Conservation (phyloP, 2,113 vertebrate species). For the Catharus fuscescens region DNA sequence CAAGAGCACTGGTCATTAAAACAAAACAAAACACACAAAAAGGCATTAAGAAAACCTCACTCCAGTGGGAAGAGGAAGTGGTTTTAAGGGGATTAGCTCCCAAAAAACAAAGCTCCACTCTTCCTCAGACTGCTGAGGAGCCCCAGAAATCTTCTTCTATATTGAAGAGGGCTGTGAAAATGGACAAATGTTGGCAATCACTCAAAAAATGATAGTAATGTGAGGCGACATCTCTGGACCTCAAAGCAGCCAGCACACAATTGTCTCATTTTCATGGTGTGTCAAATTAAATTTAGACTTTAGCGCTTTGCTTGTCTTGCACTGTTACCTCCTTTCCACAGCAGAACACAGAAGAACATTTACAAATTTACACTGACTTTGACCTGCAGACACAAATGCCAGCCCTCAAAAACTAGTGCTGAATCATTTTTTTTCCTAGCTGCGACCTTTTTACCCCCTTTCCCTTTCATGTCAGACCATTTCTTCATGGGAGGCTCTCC, state of each 20-base stretch:
- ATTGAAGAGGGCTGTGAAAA: slow-evolving; percentile 20
- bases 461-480: not conserved
- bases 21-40: slow-evolving; percentile 30
- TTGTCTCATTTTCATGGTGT: slow-evolving; percentile 54
- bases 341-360: not conserved
- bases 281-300: slow-evolving; percentile 55
- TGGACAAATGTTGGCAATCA: slow-evolving; percentile 20
- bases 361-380: slow-evolving; percentile 11
- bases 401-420: not conserved
- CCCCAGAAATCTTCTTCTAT: not conserved
- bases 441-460: not conserved
- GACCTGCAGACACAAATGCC: slow-evolving; percentile 34
- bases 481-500: not conserved
- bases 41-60: slow-evolving; percentile 38
- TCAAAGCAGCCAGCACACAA: slow-evolving; percentile 21
- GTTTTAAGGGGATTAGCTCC: slow-evolving; percentile 19
- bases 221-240: slow-evolving; percentile 18
- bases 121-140: not conserved
- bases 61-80: slow-evolving; percentile 36
- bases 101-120: slow-evolving; percentile 15
- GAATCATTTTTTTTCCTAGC: not conserved
- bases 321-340: not conserved
- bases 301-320: not conserved
- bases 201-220: slow-evolving; percentile 40
- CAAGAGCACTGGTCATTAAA: not conserved